Conservation (phyloP, 2,888 invertebrate genomes). For the Brachylomia viminalis region DNA sequence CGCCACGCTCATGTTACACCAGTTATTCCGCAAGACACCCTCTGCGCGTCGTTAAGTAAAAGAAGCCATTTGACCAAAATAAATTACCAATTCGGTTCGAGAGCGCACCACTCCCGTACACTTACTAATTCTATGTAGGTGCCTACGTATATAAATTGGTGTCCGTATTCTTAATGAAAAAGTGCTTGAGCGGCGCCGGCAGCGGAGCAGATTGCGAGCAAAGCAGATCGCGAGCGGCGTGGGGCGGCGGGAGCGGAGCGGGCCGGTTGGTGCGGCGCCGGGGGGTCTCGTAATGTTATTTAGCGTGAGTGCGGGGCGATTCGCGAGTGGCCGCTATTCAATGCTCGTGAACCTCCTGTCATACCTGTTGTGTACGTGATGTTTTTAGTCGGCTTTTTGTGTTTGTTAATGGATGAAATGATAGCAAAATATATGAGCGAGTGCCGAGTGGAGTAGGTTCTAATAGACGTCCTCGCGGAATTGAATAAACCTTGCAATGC, state of each 20-base stretch:
- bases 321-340: constrained; percentile 35
- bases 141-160: constrained; percentile 43
- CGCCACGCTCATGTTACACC: constrained; percentile 6
- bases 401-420: constrained; percentile 42
- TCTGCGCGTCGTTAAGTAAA: constrained; percentile 29
- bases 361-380: constrained; percentile 39
- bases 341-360: background rate
- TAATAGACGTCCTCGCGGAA: background rate
- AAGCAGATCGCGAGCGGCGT: background rate
- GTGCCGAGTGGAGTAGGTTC: background rate
- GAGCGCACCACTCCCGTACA: constrained; percentile 31
- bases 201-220: background rate
- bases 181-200: background rate
- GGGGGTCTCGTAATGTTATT: constrained; percentile 41
- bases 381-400: constrained; percentile 13
- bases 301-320: constrained; percentile 10
- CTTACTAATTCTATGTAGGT: constrained; percentile 46
- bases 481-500: background rate
- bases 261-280: background rate
- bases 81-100: constrained; percentile 34
- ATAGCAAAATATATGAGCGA: constrained; percentile 16
- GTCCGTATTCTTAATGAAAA: constrained; percentile 58
- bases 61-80: constrained; percentile 47
- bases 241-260: background rate
- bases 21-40: constrained; percentile 35